These are phyloP conservation scores for Copidosoma floridanum DNA, from an alignment of 1,140 invertebrate genomes.

Conservation along the genomic window DNA sequence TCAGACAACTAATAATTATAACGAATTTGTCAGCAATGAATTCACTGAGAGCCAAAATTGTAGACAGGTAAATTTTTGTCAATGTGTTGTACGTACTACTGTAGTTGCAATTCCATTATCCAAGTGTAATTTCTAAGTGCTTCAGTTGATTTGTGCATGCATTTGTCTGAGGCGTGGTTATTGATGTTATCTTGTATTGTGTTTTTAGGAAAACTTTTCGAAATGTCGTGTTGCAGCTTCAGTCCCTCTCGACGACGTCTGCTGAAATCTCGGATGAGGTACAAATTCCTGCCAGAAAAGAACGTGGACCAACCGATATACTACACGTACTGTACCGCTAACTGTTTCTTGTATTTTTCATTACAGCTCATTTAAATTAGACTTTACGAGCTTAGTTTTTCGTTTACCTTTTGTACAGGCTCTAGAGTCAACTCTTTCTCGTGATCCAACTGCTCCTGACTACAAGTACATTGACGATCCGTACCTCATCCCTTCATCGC, in stretches of 20 bases:
- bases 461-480: slow-evolving; percentile 92
- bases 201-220: slow-evolving; percentile 24
- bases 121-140: no score
- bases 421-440: slow-evolving; percentile 69
- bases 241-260: slow-evolving; percentile 23
- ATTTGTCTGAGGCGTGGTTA: no score
- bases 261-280: slow-evolving; percentile 42
- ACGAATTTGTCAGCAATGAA: slow-evolving; percentile 29
- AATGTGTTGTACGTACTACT: no score
- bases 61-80: slow-evolving; percentile 19
- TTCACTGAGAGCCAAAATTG: slow-evolving; percentile 19
- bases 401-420: slow-evolving; percentile 56
- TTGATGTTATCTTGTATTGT: not conserved
- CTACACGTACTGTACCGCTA: slow-evolving; percentile 61
- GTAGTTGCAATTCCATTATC: no score
- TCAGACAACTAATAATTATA: not conserved
- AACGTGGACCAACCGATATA: slow-evolving; percentile 77
- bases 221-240: slow-evolving; percentile 27
- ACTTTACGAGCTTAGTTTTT: not conserved
- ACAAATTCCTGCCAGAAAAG: slow-evolving; percentile 67
- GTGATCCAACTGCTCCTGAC: slow-evolving; percentile 77
- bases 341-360: slow-evolving; percentile 1
- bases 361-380: not conserved
- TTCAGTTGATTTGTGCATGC: no score
- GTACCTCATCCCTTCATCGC: slow-evolving; percentile 79